A percentile compares a stretch with the other conserved stretches of the same genome.
Evolutionary conservation across 1,140 invertebrate species (phyloP).

Genomic region (Papilio helenus): DNA sequence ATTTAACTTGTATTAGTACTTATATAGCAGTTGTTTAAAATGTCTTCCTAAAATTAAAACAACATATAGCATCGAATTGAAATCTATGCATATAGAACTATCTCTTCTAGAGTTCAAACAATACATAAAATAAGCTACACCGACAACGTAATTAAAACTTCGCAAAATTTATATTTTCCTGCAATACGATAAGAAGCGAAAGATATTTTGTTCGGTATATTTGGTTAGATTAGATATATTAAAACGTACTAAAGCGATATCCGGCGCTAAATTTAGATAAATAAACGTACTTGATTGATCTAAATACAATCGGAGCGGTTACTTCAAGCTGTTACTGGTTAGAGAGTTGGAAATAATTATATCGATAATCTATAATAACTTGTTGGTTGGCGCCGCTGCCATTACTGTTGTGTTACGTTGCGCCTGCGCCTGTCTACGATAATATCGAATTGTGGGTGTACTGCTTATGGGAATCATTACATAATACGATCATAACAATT

Average conservation of each 20-base stretch:
- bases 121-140: not conserved
- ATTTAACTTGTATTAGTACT: slow-evolving; percentile 6
- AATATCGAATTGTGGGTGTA: slow-evolving; percentile 27
- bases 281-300: slow-evolving; percentile 33
- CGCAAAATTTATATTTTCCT: not conserved
- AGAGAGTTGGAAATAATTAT: slow-evolving; percentile 62
- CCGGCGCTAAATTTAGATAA: slow-evolving; percentile 25
- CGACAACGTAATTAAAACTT: not conserved
- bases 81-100: not conserved
- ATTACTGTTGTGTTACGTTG: slow-evolving; percentile 64
- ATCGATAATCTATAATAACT: slow-evolving; percentile 69
- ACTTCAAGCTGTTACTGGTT: slow-evolving; percentile 46
- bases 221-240: slow-evolving; percentile 10
- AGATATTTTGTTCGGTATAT: not conserved
- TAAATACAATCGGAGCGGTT: slow-evolving; percentile 44
- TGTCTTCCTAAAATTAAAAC: not conserved
- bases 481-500: slow-evolving; percentile 25
- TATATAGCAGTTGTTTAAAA: not conserved
- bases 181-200: not conserved
- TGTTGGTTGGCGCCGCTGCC: slow-evolving; percentile 62
- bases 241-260: slow-evolving; percentile 6
- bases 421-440: slow-evolving; percentile 47
- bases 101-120: not conserved
- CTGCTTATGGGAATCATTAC: slow-evolving; percentile 22
- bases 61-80: not conserved